phyloP scores from a whole-genome alignment of 2,888 invertebrate species.

The Heliconius cydno region DNA sequence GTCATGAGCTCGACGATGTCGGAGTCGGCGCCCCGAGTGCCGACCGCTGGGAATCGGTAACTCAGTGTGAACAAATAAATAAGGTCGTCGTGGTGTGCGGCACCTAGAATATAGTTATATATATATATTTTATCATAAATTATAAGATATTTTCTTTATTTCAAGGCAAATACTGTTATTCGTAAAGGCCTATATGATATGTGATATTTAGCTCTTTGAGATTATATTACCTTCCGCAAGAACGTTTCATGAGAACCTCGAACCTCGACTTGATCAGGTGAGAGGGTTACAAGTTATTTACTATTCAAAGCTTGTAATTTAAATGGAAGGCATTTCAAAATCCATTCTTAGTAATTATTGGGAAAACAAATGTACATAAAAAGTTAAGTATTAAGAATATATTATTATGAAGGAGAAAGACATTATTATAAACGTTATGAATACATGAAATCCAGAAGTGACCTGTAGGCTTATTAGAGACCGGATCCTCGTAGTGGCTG shows the following conservation, averaged over 20 bases:
- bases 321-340: background rate
- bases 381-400: too few relatives aligned
- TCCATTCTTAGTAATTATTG: too few relatives aligned
- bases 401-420: too few relatives aligned
- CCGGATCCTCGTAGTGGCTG: constrained; percentile 65
- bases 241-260: background rate
- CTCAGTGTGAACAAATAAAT: constrained; percentile 76
- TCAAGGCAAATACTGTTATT: rapidly evolving
- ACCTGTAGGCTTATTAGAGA: constrained; percentile 60
- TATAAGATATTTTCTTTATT: background rate
- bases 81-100: constrained; percentile 77
- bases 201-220: background rate
- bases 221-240: background rate
- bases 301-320: too few relatives aligned
- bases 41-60: constrained; percentile 68
- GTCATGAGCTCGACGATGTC: constrained; percentile 72
- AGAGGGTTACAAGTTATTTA: too few relatives aligned
- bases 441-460: background rate
- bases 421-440: too few relatives aligned
- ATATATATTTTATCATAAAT: background rate
- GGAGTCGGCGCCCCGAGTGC: constrained; percentile 62
- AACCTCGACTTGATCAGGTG: background rate
- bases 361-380: too few relatives aligned
- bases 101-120: constrained; percentile 55
- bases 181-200: too few relatives aligned